These are phyloP conservation scores for Elgaria multicarinata DNA, from an alignment of 2,113 vertebrate species.

Conservation along the genomic window DNA sequence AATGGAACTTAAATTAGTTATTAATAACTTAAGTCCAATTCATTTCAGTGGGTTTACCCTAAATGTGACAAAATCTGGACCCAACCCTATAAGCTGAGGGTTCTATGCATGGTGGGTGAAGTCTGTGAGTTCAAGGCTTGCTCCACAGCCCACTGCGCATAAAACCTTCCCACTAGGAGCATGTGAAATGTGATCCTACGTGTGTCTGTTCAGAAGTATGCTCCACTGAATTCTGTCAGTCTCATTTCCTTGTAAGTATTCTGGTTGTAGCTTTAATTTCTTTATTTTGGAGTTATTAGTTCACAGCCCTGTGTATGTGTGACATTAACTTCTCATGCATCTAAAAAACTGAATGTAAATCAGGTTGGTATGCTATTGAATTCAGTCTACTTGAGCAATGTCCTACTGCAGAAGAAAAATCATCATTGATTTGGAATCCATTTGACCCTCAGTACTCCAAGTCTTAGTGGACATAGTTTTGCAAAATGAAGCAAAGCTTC, in stretches of 20 bases:
- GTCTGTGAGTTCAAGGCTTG: background rate
- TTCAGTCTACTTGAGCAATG: background rate
- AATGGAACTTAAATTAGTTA: too few relatives aligned
- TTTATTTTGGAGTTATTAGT: background rate
- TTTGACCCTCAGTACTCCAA: background rate
- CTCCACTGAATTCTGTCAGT: background rate
- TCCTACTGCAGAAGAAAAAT: background rate
- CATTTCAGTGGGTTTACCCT: too few relatives aligned
- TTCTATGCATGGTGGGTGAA: background rate
- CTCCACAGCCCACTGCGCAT: background rate
- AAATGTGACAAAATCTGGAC: too few relatives aligned
- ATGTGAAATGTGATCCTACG: background rate
- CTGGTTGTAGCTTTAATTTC: background rate
- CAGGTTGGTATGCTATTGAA: background rate
- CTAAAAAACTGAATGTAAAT: background rate
- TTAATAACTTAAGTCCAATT: too few relatives aligned
- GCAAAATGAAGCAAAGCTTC: background rate
- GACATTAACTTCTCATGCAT: background rate
- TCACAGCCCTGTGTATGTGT: background rate
- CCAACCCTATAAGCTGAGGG: background rate
- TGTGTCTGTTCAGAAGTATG: background rate
- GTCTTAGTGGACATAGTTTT: background rate
- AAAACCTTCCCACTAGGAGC: background rate
- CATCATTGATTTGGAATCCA: background rate
- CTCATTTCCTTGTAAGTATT: background rate